Base-by-base conservation (phyloP, 2,888 invertebrate species). In the Acleris literana region DNA sequence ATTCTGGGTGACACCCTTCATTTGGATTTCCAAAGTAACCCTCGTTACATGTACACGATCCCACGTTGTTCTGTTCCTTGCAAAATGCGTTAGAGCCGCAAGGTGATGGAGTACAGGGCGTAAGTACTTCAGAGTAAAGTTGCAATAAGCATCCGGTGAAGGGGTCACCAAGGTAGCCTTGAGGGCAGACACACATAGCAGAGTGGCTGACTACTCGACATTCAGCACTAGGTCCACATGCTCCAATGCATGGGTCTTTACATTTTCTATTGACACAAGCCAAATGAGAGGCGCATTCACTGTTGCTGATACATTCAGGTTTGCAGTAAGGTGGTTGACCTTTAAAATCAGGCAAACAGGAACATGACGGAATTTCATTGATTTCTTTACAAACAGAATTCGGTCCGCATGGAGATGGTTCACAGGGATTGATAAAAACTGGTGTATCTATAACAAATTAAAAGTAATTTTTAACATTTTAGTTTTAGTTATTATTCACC, bases 391-490 rank as follows among this genome's bases (percentile, higher is more conserved):
- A 97, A 79, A 96, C 94, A 1, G 96, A 94, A 79, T 96, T 96
- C 0, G 96, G 95, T 17, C 97, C 97, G 81, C 97, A 97, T 0
- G 97, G 97, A 58, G 96, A 95, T 54, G 96, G 96, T 72, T 93
- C 93, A 78, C 97, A 97, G 5, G 96, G 96, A 76, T 96, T 94
- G 60, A 93, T 83, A 58, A 72, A 71, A 39, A 79, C 64, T 17
- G 83, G 78, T 11, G 84, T 58, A 48, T 52, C 57, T 60, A 54
- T 16, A 59, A 29, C 52, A 43, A 13, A 39, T 13, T 39, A 13
- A 39, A 39, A 39, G 9, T 39, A 39, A 39, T 13, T 13, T 13
- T 39, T 13, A 39, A 39, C 39, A 39, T 39, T 9, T 39, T 39
- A 11, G 11, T 39, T 39, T 13, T 13, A 39, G 11, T 13, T 39